These are phyloP conservation scores for Apogon hyalosoma DNA, from an alignment of 2,797 vertebrate species.

Conservation along the genomic window DNA sequence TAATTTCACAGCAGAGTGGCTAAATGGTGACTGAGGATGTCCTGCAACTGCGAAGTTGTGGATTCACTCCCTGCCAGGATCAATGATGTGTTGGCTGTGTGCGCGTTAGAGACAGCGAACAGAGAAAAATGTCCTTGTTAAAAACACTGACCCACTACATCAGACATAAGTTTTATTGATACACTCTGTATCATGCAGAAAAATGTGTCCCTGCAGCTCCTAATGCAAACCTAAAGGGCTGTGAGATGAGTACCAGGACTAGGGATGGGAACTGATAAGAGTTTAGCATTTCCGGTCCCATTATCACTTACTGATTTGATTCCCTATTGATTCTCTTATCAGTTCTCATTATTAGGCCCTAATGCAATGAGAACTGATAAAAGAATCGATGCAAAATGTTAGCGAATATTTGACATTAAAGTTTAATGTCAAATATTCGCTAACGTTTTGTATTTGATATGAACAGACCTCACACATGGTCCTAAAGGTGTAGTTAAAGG, in stretches of 20 bases:
- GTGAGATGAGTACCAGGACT: background rate
- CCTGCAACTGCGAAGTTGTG: slow-evolving; percentile 42
- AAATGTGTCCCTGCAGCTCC: background rate
- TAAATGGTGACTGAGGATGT: slow-evolving; percentile 46
- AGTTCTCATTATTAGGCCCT: too few species aligned
- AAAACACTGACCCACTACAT: slow-evolving; percentile 2
- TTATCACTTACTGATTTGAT: too few species aligned
- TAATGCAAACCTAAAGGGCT: background rate
- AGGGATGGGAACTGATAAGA: too few species aligned
- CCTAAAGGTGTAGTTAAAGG: too few species aligned
- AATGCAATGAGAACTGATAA: too few species aligned
- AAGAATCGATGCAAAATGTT: too few species aligned
- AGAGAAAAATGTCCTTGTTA: slow-evolving; percentile 27
- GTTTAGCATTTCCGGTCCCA: too few species aligned
- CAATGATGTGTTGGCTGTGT: slow-evolving; percentile 12
- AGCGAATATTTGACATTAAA: too few species aligned
- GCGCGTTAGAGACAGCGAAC: background rate
- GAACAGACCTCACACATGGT: too few species aligned
- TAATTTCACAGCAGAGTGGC: slow-evolving; percentile 54
- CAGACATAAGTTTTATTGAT: slow-evolving; percentile 8
- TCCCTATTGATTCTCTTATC: too few species aligned
- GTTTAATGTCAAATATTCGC: too few species aligned
- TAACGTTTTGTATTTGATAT: too few species aligned
- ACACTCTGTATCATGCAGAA: background rate
- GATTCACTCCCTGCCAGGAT: slow-evolving; percentile 38